These are phyloP conservation scores for Acrocyrtus sp. DNA, from an alignment of 2,888 invertebrate species.

Conservation along the genomic window DNA sequence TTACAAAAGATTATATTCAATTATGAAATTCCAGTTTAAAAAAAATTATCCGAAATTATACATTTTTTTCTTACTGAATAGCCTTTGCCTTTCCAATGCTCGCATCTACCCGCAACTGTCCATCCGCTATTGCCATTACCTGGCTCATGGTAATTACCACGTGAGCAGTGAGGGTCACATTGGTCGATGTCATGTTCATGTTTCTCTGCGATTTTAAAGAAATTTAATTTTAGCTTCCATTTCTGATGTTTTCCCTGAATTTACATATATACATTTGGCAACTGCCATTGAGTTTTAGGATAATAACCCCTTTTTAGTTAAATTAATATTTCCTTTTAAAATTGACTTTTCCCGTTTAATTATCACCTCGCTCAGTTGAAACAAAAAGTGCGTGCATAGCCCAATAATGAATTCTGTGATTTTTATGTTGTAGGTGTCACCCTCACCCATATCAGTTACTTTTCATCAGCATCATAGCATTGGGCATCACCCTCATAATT, in stretches of 20 bases:
- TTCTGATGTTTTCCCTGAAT: background rate
- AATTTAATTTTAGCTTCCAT: no score
- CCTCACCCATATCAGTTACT: no score
- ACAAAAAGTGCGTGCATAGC: no score
- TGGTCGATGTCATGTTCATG: constrained; percentile 58
- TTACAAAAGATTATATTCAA: background rate
- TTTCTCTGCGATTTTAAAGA: constrained; percentile 34
- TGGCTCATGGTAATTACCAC: constrained; percentile 68
- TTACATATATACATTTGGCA: background rate
- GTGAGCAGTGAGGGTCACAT: constrained; percentile 69
- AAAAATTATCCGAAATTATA: no score
- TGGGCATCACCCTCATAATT: no score
- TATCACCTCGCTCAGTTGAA: no score
- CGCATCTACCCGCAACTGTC: constrained; percentile 64
- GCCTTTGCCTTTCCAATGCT: constrained; percentile 65
- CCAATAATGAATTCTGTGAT: no score
- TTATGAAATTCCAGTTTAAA: background rate
- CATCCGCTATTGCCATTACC: constrained; percentile 65
- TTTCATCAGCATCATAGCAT: no score
- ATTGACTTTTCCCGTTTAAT: no score
- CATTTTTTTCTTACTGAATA: constrained; percentile 46
- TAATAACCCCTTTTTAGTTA: no score
- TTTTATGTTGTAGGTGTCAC: no score
- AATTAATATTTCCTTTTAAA: no score
- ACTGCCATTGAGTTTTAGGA: constrained; percentile 1